These are phyloP conservation scores for Sphaerophoria rueppellii DNA, from an alignment of 2,888 invertebrate genomes.

Conservation along the genomic window DNA sequence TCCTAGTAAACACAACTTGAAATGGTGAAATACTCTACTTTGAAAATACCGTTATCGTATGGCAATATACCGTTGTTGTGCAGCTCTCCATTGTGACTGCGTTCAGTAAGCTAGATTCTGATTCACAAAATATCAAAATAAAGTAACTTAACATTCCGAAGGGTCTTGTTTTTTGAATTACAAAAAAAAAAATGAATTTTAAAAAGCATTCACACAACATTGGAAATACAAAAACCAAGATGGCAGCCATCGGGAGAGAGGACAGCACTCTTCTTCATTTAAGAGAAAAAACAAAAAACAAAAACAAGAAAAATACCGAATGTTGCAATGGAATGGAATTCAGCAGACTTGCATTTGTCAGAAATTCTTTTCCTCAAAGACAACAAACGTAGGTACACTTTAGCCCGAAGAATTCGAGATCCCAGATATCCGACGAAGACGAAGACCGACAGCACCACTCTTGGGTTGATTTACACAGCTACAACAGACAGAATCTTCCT, in stretches of 20 bases:
- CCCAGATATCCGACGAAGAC: slow-evolving; percentile 11
- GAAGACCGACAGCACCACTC: slow-evolving; percentile 25
- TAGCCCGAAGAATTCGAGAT: slow-evolving; percentile 22
- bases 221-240: slow-evolving; percentile 51
- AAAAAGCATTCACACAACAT: slow-evolving; percentile 16
- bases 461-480: slow-evolving; percentile 18
- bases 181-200: slow-evolving; percentile 40
- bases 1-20: no score
- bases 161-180: slow-evolving; percentile 53
- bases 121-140: no score
- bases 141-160: slow-evolving; percentile 8
- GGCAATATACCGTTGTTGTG: no score
- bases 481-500: slow-evolving; percentile 23
- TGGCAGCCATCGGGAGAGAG: slow-evolving; percentile 43
- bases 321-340: slow-evolving; percentile 72
- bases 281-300: not conserved
- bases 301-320: slow-evolving; percentile 58
- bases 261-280: not conserved
- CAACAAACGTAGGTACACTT: slow-evolving; percentile 18
- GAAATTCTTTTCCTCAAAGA: slow-evolving; percentile 61
- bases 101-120: no score
- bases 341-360: slow-evolving; percentile 71
- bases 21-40: no score
- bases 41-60: no score
- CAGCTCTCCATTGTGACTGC: no score